Percentiles rank a stretch among this genome's conserved stretches.
These are phyloP conservation scores for Pseudorectes ferrugineus DNA, from an alignment of 2,113 vertebrate species.

Conservation along the genomic window DNA sequence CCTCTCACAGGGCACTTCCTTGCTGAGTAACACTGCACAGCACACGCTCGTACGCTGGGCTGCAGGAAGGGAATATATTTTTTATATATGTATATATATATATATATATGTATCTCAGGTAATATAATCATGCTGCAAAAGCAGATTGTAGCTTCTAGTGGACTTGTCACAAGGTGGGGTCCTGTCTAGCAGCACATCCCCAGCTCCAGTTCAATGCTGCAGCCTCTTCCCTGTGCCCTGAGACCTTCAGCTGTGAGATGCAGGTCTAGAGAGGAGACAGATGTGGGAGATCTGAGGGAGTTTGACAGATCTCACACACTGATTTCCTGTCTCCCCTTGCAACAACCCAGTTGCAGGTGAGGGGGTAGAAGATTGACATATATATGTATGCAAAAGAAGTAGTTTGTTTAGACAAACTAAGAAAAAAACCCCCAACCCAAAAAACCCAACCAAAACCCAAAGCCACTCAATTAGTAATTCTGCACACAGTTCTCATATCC, in stretches of 20 bases:
- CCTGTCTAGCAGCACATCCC: not conserved
- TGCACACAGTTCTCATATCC: not conserved
- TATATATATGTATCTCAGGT: not conserved
- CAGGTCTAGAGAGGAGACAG: not conserved
- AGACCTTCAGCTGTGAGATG: not conserved
- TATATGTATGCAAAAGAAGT: not conserved
- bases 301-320: not conserved
- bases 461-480: not conserved
- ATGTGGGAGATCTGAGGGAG: not conserved
- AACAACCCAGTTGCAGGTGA: not conserved
- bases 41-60: accelerated
- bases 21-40: not conserved
- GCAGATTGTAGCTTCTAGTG: not conserved
- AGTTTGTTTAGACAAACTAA: not conserved
- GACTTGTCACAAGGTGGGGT: not conserved
- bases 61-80: not conserved
- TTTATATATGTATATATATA: no score
- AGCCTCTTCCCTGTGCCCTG: not conserved
- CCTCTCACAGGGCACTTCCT: not conserved
- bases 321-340: not conserved
- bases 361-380: not conserved
- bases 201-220: not conserved
- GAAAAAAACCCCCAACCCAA: not conserved
- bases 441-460: not conserved
- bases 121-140: not conserved